A percentile compares a stretch with the other conserved stretches of the same genome.
These are phyloP conservation scores for Rutilus rutilus DNA, from an alignment of 2,113 vertebrate genomes.

Conservation along the genomic window DNA sequence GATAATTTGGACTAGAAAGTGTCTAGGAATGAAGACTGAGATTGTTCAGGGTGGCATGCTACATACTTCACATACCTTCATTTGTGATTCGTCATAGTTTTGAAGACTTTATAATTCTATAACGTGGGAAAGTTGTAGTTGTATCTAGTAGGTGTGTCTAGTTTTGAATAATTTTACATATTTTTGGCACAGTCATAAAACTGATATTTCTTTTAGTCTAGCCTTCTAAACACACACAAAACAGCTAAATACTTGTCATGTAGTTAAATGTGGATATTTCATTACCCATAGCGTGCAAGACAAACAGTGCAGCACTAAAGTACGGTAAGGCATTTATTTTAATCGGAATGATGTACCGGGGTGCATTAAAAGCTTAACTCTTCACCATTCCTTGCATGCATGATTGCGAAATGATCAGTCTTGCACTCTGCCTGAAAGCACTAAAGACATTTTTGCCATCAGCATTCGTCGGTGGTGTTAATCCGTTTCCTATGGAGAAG, in stretches of 20 bases:
- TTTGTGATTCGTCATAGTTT: not conserved
- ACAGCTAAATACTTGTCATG: not conserved
- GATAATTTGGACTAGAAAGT: not conserved
- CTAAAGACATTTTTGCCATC: conserved; percentile 63
- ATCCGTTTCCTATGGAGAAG: conserved; percentile 64
- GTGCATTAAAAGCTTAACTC: conserved; percentile 76
- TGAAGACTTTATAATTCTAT: not conserved
- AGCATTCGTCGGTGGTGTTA: conserved; percentile 62
- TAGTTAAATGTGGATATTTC: conserved; percentile 22
- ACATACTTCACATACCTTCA: not conserved
- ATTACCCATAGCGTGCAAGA: not conserved
- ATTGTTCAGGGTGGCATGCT: not conserved
- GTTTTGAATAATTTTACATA: not conserved
- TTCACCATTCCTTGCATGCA: conserved; percentile 67
- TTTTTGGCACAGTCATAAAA: not conserved
- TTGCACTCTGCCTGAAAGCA: conserved; percentile 41
- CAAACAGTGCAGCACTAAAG: conserved; percentile 11
- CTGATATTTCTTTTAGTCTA: not conserved
- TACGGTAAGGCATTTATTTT: conserved; percentile 22
- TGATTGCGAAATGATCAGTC: conserved; percentile 53
- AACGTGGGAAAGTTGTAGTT: not conserved
- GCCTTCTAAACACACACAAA: conserved; percentile 16
- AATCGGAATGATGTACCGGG: conserved; percentile 28
- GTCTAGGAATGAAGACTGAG: not conserved
- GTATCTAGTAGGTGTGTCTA: not conserved